Conservation (phyloP, 1,140 invertebrate genomes). For the Trichoplusia ni region DNA sequence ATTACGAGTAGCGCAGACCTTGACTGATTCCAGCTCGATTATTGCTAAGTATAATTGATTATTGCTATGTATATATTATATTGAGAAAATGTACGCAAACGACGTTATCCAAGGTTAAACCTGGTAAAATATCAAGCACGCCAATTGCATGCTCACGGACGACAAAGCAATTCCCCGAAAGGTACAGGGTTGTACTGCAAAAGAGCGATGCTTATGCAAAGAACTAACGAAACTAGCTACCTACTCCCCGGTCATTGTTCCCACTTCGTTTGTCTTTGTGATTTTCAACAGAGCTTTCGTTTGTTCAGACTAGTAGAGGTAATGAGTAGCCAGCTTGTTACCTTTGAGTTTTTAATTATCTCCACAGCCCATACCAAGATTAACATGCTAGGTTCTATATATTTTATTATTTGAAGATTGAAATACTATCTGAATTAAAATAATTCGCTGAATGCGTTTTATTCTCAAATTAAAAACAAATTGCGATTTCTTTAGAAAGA, state of each 20-base stretch:
- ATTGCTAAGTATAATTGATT: not conserved
- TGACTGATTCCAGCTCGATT: too few relatives aligned
- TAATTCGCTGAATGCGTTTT: too few relatives aligned
- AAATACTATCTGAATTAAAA: too few relatives aligned
- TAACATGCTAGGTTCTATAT: too few relatives aligned
- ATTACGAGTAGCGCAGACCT: too few relatives aligned
- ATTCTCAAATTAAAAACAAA: too few relatives aligned
- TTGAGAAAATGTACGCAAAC: not conserved
- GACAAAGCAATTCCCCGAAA: conserved; percentile 25
- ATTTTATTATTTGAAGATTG: too few relatives aligned
- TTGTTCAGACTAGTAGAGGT: conserved; percentile 38
- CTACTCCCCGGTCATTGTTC: conserved; percentile 43
- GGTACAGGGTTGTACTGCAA: conserved; percentile 19
- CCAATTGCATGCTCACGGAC: conserved; percentile 14
- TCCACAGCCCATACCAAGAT: not conserved
- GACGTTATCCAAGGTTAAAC: conserved; percentile 9
- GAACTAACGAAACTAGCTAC: conserved; percentile 29
- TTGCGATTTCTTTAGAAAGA: too few relatives aligned
- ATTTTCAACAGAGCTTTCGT: conserved; percentile 47
- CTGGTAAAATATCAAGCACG: conserved; percentile 7
- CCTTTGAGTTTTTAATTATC: conserved; percentile 9
- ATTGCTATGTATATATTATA: conserved; percentile 1
- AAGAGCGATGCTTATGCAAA: conserved; percentile 16
- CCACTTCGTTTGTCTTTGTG: conserved; percentile 44
- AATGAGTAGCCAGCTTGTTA: conserved; percentile 22